phyloP scores from a whole-genome alignment of 2,113 vertebrate genomes.

The Bubo blakistoni region DNA sequence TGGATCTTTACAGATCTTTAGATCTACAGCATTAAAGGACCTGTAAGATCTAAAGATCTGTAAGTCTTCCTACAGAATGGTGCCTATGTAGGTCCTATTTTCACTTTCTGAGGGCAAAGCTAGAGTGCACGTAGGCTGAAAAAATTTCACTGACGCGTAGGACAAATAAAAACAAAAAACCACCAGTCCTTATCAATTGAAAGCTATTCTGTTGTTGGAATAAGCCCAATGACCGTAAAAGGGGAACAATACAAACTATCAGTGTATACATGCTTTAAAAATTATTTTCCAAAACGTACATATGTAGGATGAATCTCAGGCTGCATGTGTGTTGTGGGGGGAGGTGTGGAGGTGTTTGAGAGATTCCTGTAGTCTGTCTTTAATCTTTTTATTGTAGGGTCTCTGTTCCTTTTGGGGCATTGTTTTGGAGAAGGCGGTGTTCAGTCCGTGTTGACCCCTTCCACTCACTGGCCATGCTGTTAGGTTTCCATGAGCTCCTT shows the following conservation, averaged over 20 bases:
- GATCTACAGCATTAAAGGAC: not conserved
- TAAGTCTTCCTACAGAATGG: not conserved
- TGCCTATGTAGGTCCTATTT: not conserved
- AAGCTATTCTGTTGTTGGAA: not conserved
- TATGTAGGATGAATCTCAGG: not conserved
- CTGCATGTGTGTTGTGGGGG: not conserved
- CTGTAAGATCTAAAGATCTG: not conserved
- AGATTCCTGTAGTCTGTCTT: not conserved
- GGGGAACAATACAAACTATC: not conserved
- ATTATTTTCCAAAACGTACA: not conserved
- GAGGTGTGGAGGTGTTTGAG: not conserved
- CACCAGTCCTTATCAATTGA: not conserved
- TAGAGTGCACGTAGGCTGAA: not conserved
- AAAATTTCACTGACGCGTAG: not conserved
- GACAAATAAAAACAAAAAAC: not conserved
- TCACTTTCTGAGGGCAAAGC: not conserved
- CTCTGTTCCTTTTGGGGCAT: not conserved
- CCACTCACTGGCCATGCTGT: not conserved
- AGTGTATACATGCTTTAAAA: not conserved
- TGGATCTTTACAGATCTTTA: not conserved
- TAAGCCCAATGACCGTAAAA: not conserved
- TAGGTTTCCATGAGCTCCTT: not conserved
- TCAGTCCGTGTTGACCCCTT: not conserved
- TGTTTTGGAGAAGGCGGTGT: not conserved
- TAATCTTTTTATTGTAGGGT: not conserved